phyloP scores from a whole-genome alignment of 2,888 invertebrate species.

The Cheilosia pagana region DNA sequence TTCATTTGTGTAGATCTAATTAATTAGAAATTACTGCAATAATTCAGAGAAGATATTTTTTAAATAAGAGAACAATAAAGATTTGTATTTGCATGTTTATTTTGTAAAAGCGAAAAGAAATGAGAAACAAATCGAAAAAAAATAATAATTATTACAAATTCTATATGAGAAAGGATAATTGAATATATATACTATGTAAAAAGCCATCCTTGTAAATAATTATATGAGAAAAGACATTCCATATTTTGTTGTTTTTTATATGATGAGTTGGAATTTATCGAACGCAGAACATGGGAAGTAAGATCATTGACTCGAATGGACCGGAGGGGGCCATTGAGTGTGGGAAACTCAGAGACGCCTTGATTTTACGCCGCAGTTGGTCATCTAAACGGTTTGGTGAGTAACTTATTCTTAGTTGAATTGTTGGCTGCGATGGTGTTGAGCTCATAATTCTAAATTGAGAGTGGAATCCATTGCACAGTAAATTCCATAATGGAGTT shows the following conservation, averaged over 20 bases:
- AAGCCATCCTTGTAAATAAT: conserved; percentile 83
- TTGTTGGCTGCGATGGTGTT: no score
- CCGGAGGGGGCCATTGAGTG: background rate
- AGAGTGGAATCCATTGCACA: no score
- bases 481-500: no score
- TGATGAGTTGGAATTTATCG: conserved; percentile 25
- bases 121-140: conserved; percentile 56
- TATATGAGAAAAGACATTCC: conserved; percentile 83
- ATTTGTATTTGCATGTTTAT: conserved; percentile 63
- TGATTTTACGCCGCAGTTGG: no score
- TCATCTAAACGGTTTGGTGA: no score
- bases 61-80: conserved; percentile 49
- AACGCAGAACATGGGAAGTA: conserved; percentile 9
- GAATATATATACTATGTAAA: conserved; percentile 76
- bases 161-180: conserved; percentile 74
- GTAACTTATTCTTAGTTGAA: no score
- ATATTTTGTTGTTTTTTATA: conserved; percentile 80
- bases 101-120: conserved; percentile 64
- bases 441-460: no score
- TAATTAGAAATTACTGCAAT: conserved; percentile 64
- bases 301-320: background rate
- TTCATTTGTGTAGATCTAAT: conserved; percentile 52
- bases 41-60: conserved; percentile 74
- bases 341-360: no score
- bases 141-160: conserved; percentile 71